Evolutionary conservation across 2,888 invertebrate genomes (phyloP).

Genomic region (Agrotis puta): DNA sequence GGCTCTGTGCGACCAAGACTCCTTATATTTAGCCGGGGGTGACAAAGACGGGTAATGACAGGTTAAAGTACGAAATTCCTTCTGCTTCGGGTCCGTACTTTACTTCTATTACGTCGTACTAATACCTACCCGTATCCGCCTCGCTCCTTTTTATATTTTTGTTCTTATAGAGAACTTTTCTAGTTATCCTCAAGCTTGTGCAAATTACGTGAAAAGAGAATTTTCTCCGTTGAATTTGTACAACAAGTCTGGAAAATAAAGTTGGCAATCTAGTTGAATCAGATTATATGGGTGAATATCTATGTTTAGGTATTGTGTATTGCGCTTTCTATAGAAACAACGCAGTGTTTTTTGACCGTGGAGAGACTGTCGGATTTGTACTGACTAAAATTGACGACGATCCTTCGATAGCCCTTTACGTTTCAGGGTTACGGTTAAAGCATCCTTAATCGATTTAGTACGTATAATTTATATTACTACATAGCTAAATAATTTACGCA

Average conservation of each 20-base stretch:
- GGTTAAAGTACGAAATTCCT: no score
- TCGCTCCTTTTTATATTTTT: slow-evolving; percentile 50
- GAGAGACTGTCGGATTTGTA: not conserved
- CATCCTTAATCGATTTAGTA: no score
- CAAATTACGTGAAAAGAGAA: slow-evolving; percentile 60
- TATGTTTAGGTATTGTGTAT: not conserved
- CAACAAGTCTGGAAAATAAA: slow-evolving; percentile 56
- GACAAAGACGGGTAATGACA: no score
- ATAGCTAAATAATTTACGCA: no score
- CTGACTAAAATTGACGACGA: no score
- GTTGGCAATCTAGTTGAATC: slow-evolving; percentile 48
- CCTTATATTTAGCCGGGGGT: no score
- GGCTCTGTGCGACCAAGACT: no score
- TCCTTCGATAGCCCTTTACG: not conserved
- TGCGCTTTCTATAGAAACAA: slow-evolving; percentile 1
- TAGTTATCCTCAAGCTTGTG: slow-evolving; percentile 63
- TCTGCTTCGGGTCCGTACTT: no score
- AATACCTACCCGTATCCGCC: slow-evolving; percentile 57
- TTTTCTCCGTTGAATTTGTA: slow-evolving; percentile 55
- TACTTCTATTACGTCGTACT: slow-evolving; percentile 43
- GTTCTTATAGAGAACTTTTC: slow-evolving; percentile 60
- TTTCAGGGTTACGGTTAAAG: no score
- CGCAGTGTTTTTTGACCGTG: not conserved
- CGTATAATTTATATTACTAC: no score
- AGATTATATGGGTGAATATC: slow-evolving; percentile 40